phyloP scores from a whole-genome alignment of 2,888 invertebrate species.

The Aquatica leii region DNA sequence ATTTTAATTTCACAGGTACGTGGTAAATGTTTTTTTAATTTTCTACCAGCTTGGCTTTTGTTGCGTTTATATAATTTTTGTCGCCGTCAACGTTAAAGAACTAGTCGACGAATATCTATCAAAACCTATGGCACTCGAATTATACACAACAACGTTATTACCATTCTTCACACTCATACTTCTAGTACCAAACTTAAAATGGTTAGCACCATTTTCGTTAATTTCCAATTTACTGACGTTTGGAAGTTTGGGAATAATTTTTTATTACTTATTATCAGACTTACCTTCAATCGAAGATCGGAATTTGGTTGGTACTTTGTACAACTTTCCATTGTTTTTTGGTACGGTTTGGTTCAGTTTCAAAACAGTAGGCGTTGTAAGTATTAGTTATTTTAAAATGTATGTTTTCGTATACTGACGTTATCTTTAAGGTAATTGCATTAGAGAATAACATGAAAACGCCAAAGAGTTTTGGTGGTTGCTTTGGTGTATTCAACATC shows the following conservation, averaged over 20 bases:
- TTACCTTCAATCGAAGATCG: slow-evolving; percentile 71
- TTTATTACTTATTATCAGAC: slow-evolving; percentile 84
- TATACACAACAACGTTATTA: slow-evolving; percentile 57
- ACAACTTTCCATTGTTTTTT: slow-evolving; percentile 89
- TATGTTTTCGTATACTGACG: background rate
- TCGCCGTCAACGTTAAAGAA: slow-evolving; percentile 55
- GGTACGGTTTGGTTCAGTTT: slow-evolving; percentile 96
- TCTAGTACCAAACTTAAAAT: slow-evolving; percentile 84
- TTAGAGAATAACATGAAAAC: slow-evolving; percentile 90
- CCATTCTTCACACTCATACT: slow-evolving; percentile 79
- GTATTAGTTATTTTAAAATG: background rate
- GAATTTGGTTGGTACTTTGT: slow-evolving; percentile 69
- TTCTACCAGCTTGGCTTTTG: slow-evolving; percentile 96
- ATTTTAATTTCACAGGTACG: slow-evolving; percentile 65
- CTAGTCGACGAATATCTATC: slow-evolving; percentile 52
- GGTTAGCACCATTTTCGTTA: slow-evolving; percentile 88
- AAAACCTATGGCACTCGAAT: slow-evolving; percentile 39
- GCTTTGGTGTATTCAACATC: slow-evolving; percentile 80
- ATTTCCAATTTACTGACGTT: slow-evolving; percentile 87
- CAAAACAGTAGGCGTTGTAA: slow-evolving; percentile 91
- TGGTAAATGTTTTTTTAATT: slow-evolving; percentile 77
- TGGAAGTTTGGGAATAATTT: slow-evolving; percentile 83
- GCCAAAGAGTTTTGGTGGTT: slow-evolving; percentile 79
- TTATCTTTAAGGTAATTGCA: slow-evolving; percentile 83
- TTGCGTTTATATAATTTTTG: slow-evolving; percentile 94